Base-by-base conservation (phyloP, 2,888 invertebrate genomes). In the Volucella zonaria region DNA sequence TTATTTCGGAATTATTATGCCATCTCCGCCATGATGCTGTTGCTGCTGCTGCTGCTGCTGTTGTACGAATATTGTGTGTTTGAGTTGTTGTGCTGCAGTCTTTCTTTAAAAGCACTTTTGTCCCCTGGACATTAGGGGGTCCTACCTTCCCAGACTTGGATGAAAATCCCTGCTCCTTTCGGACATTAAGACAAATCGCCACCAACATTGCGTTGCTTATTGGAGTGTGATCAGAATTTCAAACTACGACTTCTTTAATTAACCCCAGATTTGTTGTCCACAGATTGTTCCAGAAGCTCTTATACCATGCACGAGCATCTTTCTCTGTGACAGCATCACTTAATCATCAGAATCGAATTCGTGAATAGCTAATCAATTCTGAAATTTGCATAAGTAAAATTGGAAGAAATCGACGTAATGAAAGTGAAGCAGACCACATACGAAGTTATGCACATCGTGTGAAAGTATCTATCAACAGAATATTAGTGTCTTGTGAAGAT, bases 1-100 rank as follows among this genome's bases (percentile, higher is more conserved):
- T 88, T 87, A 88, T 87, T 87, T 87, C 70, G 73, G 70, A 78
- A 80, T 86, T 83, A 86, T 79, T 87, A 71, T 86, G 77, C 79
- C 71, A 79, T 71, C 75, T 73, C 58, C 76, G 43, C 58, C 76
- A 51, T 56, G 56, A 54, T 59, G 49, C 15, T 31, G 31, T 31
- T 31, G 6, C n/a, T n/a, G n/a, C n/a, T n/a, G n/a, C n/a, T 59
- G 49, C 15, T 31, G 31, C 6, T 31, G 6, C 31, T 6, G 31
- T 31, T 31, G 31, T 31, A 23, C 23, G 2, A 2, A 3, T 23
- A 31, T 23, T 47, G 11, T 47, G 38, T 47, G 59, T 54, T 38
- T 52, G 66, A 67, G 51, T 23, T 18, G 51, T 64, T 40, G 45
- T 12, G 45, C 15, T 45, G 45, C 45, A 54, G 75, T 83, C 76